These are phyloP conservation scores for Pollenia angustigena DNA, from an alignment of 2,888 invertebrate species.

Conservation along the genomic window DNA sequence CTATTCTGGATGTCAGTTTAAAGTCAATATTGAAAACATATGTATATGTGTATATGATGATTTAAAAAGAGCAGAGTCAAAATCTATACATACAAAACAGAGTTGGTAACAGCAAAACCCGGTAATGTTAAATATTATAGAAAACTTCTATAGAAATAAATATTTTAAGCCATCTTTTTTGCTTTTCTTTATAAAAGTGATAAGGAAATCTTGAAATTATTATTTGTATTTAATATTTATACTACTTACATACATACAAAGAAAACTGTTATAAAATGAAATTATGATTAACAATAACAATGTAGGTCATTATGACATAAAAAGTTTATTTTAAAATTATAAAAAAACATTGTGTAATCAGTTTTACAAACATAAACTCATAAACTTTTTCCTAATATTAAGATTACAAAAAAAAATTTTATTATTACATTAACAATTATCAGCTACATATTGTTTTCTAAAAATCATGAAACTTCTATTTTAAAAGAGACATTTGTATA, in stretches of 20 bases:
- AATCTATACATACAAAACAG: too few species aligned
- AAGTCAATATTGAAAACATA: not conserved
- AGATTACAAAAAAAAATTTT: too few species aligned
- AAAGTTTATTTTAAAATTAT: constrained; percentile 1
- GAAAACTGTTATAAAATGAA: not conserved
- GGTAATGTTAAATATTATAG: too few species aligned
- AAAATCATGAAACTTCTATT: too few species aligned
- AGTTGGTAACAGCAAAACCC: too few species aligned
- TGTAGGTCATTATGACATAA: constrained; percentile 12
- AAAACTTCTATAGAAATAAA: not conserved
- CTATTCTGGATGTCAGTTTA: not conserved
- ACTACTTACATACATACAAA: not conserved
- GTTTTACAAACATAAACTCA: not conserved
- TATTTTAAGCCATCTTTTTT: not conserved
- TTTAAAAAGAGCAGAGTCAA: not conserved
- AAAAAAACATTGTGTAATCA: not conserved
- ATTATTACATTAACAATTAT: too few species aligned
- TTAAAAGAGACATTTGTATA: too few species aligned
- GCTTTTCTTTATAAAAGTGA: not conserved
- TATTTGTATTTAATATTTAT: not conserved
- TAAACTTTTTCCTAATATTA: not conserved
- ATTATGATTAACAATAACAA: not conserved
- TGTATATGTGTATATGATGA: not conserved
- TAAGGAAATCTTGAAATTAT: constrained; percentile 32
- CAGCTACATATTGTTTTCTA: too few species aligned